A percentile compares a stretch with the other conserved stretches of the same genome.
These are phyloP conservation scores for Colletes collaris DNA, from an alignment of 2,888 invertebrate species.

Conservation along the genomic window DNA sequence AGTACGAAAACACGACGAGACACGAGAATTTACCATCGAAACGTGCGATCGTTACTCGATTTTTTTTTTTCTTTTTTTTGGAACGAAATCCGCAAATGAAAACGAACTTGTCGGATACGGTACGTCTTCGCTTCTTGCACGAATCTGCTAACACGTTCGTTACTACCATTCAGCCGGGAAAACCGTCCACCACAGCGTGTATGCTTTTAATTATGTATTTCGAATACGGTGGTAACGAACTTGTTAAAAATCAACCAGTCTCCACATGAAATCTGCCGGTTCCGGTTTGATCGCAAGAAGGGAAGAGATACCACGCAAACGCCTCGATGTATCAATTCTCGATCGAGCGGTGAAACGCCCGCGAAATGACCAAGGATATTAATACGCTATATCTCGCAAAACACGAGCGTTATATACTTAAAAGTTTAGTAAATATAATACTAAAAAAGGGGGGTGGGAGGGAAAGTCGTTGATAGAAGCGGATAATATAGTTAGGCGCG, in stretches of 20 bases:
- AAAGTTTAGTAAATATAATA: constrained; percentile 45
- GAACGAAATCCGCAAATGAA: too few species aligned
- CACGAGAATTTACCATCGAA: constrained; percentile 1
- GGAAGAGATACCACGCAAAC: not conserved
- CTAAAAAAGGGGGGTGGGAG: constrained; percentile 37
- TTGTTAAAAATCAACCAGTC: too few species aligned
- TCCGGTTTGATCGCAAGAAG: too few species aligned
- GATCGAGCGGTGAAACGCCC: not conserved
- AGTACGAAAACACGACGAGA: constrained; percentile 10
- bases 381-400: constrained; percentile 14
- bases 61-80: too few species aligned
- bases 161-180: too few species aligned
- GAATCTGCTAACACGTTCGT: too few species aligned
- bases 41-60: not conserved
- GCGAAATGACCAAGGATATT: not conserved
- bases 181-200: too few species aligned
- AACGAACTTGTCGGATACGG: too few species aligned
- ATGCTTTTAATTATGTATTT: too few species aligned
- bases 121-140: too few species aligned
- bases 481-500: constrained; percentile 23
- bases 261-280: too few species aligned
- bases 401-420: not conserved
- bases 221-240: too few species aligned
- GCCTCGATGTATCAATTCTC: not conserved
- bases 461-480: constrained; percentile 38